Evolutionary conservation across 1,140 invertebrate species (phyloP), one percentile per base, ranked within the genome.

Genomic region (Zaprionus africanus): DNA sequence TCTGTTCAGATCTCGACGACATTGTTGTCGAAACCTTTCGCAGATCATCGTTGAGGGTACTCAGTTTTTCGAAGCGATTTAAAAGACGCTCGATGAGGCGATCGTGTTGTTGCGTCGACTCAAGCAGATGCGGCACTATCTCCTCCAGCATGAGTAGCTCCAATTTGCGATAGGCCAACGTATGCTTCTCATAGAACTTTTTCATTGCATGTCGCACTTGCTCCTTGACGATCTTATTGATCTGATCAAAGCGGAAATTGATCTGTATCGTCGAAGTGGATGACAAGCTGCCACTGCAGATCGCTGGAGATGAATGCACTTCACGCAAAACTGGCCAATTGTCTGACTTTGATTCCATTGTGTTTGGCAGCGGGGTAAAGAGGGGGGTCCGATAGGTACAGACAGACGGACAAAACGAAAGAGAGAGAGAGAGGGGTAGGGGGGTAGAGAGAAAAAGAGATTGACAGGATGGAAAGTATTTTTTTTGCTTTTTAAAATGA

Each of bases 151-250:
- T 19, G 4, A 28, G 2, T 4, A 36, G 11, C 51, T 56, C 63
- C 63, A 65, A 12, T 1, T 65, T 56, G 13, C 11, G 5, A 17
- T 15, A 56, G 1, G 63, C 34, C 3, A 13, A 6, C 5, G 34
- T 4, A 22, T 65, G 34, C 11, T 28, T 1, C 0, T 11, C 13
- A 15, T 17, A 56, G 5, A 65, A 56, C 11, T 56, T 4, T 0
- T 56, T 34, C 63, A 65, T 38, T 1, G 51, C 63, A 22, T 3
- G 1, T 11, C 13, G 9, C 5, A 65, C 63, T 5, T 65, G 51
- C 7, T 56, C 22, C 6, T 9, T 4, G 0, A 64, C 15, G 19
- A 64, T 7, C 22, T 11, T 11, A 15, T 13, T 31, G 19, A 64
- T 36, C 7, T 59, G 34, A 38, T 59, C 57, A 13, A 51, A 17